These are phyloP conservation scores for Chiridota heheva DNA, from an alignment of 35 echinoderm and acorn worm genomes.

Conservation along the genomic window DNA sequence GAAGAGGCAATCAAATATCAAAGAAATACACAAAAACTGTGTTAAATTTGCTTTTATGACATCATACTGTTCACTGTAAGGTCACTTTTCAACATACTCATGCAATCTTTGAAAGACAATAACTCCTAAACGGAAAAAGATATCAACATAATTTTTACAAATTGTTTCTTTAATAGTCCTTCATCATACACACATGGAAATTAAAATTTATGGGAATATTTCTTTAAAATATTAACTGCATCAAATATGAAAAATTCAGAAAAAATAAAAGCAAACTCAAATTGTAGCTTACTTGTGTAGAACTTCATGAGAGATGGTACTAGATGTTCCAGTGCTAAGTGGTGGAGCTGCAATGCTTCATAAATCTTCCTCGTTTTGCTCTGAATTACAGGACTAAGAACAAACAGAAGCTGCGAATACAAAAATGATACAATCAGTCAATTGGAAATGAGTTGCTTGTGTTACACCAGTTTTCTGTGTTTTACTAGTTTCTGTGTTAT, in stretches of 20 bases:
- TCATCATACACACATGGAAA: neutral
- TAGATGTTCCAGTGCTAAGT: constrained; percentile 66
- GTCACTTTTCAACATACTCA: too few relatives aligned
- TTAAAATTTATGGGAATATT: too few relatives aligned
- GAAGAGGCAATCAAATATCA: too few relatives aligned
- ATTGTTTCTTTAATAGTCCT: too few relatives aligned
- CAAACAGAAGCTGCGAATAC: constrained; percentile 77
- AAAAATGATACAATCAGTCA: neutral
- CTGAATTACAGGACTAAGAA: constrained; percentile 94
- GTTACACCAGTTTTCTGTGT: neutral
- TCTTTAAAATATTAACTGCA: neutral
- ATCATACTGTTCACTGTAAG: too few relatives aligned
- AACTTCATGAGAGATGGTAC: constrained; percentile 97
- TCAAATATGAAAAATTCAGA: too few relatives aligned
- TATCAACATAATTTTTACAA: neutral
- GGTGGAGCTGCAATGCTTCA: constrained; percentile 77
- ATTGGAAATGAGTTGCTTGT: neutral
- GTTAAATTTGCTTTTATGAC: too few relatives aligned
- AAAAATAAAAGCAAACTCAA: too few relatives aligned
- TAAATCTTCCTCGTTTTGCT: constrained; percentile 81
- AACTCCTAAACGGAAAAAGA: too few relatives aligned
- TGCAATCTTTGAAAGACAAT: too few relatives aligned
- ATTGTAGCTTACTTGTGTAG: constrained; percentile 84
- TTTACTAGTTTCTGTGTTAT: neutral
- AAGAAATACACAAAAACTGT: too few relatives aligned